Conservation (phyloP, 2,113 vertebrate genomes). For the Colistium nudipinnis region DNA sequence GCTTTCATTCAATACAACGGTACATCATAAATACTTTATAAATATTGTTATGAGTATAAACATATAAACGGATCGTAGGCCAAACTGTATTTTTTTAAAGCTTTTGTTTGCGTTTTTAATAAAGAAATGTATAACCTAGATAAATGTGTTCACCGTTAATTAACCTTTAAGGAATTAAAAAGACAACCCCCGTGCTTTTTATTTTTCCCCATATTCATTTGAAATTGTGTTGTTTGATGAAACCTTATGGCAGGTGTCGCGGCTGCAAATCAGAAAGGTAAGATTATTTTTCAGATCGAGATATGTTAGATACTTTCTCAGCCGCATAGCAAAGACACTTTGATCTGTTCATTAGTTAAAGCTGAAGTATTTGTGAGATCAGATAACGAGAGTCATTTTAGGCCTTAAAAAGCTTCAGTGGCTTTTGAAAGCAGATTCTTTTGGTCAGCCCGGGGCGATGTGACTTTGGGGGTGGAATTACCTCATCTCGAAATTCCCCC, state of each 20-base stretch:
- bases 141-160: no score
- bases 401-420: constrained; percentile 66
- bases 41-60: no score
- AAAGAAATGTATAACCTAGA: no score
- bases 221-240: background rate
- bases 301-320: constrained; percentile 43
- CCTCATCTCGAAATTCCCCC: constrained; percentile 57
- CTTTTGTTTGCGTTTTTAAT: no score
- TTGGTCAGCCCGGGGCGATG: constrained; percentile 62
- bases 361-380: constrained; percentile 65
- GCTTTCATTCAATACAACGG: no score
- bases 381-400: constrained; percentile 72
- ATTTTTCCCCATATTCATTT: background rate
- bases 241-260: constrained; percentile 36
- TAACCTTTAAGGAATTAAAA: background rate
- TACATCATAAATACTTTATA: no score
- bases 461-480: constrained; percentile 59
- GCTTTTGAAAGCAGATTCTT: constrained; percentile 78
- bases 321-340: constrained; percentile 51
- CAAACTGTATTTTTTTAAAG: no score
- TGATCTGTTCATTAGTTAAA: constrained; percentile 72
- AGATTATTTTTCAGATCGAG: background rate
- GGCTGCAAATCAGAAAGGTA: constrained; percentile 4
- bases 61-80: no score
- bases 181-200: background rate